These are phyloP conservation scores for Phaetusa simplex DNA, from an alignment of 2,113 vertebrate genomes.

Conservation along the genomic window DNA sequence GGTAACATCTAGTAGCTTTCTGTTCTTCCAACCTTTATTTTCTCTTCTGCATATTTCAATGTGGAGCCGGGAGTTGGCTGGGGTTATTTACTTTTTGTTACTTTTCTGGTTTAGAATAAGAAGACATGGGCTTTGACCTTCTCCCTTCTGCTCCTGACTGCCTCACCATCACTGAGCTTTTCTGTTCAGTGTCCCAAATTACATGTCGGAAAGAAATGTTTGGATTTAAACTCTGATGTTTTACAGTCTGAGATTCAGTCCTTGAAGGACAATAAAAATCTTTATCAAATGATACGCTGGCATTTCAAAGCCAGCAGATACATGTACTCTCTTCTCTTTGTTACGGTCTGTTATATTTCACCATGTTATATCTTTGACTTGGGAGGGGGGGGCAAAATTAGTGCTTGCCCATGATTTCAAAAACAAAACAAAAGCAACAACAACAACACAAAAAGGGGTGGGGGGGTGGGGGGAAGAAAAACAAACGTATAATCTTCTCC, in stretches of 20 bases:
- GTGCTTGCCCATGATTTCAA: not conserved
- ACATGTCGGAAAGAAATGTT: not conserved
- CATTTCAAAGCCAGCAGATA: not conserved
- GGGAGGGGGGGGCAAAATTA: not conserved
- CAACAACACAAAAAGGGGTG: not conserved
- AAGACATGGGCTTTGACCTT: not conserved
- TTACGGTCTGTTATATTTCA: not conserved
- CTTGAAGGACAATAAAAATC: conserved; percentile 8
- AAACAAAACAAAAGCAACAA: not conserved
- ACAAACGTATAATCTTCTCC: not conserved
- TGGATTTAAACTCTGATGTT: conserved; percentile 6
- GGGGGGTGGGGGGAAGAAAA: not conserved
- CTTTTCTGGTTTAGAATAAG: not conserved
- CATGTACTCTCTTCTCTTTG: not conserved
- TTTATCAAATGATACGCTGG: not conserved
- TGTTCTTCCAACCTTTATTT: not conserved
- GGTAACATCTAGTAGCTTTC: conserved; percentile 6
- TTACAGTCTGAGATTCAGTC: not conserved
- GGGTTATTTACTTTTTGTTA: not conserved
- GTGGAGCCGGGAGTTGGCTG: not conserved
- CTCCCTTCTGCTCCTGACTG: not conserved
- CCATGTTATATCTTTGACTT: not conserved
- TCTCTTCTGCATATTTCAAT: not conserved
- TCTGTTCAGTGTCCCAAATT: not conserved
- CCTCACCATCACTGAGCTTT: not conserved